A percentile compares a stretch with the other conserved stretches of the same genome.
These are phyloP conservation scores for Lerista edwardsae DNA, from an alignment of 2,797 vertebrate genomes.

Conservation along the genomic window DNA sequence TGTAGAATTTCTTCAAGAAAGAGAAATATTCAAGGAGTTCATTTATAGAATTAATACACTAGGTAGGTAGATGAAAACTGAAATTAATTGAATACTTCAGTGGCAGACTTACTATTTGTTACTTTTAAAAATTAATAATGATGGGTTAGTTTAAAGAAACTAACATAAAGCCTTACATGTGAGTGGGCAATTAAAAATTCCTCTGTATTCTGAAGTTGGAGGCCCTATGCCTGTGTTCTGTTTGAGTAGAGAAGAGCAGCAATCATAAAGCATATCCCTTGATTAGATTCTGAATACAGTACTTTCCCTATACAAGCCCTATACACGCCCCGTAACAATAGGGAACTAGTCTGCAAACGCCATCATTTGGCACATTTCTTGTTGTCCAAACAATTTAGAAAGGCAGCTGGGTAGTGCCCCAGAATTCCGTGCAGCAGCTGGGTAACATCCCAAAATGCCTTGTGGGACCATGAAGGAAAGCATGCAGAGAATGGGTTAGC, in stretches of 20 bases:
- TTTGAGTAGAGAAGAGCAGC: no score
- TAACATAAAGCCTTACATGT: background rate
- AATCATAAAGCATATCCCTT: background rate
- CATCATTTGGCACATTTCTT: no score
- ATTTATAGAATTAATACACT: constrained; percentile 94
- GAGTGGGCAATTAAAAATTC: background rate
- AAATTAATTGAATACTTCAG: background rate
- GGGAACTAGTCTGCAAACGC: no score
- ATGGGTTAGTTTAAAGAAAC: background rate
- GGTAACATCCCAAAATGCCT: no score
- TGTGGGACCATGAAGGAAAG: no score
- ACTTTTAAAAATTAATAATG: background rate
- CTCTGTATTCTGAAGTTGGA: background rate
- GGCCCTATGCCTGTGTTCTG: background rate
- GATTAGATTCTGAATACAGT: background rate
- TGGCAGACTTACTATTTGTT: background rate
- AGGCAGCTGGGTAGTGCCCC: no score
- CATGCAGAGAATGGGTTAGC: no score
- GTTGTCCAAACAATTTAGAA: no score
- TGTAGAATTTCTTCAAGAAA: constrained; percentile 96
- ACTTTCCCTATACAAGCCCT: no score
- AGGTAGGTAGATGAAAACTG: constrained; percentile 73
- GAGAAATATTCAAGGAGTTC: constrained; percentile 96
- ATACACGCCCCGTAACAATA: no score
- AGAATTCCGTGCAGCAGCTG: no score